Conservation (phyloP, 2,888 invertebrate species). For the Deroplatys truncata region DNA sequence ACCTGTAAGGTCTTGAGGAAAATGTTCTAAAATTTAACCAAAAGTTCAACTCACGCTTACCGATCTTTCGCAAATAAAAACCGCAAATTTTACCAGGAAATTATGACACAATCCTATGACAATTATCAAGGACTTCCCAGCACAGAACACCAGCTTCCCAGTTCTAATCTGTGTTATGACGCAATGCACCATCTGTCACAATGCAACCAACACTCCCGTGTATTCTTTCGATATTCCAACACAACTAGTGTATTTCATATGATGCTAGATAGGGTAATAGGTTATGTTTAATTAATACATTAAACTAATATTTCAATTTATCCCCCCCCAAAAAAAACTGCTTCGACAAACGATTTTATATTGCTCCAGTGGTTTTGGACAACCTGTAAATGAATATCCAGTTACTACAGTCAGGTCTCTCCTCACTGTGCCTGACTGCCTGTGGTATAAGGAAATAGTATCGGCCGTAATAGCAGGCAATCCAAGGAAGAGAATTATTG, state of each 20-base stretch:
- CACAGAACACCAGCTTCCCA: no score
- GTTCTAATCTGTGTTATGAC: background rate
- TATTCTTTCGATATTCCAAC: background rate
- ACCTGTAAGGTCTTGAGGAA: background rate
- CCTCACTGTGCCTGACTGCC: no score
- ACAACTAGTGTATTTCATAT: background rate
- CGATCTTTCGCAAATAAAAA: background rate
- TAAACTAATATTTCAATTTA: background rate
- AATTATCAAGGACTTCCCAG: background rate
- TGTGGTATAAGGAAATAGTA: no score
- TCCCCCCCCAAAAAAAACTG: background rate
- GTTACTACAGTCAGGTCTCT: no score
- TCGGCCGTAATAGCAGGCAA: no score
- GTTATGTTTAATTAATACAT: background rate
- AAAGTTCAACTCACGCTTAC: background rate
- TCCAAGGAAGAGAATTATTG: background rate
- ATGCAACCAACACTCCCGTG: background rate
- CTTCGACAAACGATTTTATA: background rate
- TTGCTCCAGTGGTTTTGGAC: background rate
- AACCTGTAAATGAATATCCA: background rate
- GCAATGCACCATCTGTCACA: conserved; percentile 3
- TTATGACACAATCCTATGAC: background rate
- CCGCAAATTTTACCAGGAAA: no score
- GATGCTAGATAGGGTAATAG: background rate
- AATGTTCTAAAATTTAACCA: background rate